Evolutionary conservation across 2,888 invertebrate species (phyloP).

Genomic region (Caenorhabditis sulstoni): DNA sequence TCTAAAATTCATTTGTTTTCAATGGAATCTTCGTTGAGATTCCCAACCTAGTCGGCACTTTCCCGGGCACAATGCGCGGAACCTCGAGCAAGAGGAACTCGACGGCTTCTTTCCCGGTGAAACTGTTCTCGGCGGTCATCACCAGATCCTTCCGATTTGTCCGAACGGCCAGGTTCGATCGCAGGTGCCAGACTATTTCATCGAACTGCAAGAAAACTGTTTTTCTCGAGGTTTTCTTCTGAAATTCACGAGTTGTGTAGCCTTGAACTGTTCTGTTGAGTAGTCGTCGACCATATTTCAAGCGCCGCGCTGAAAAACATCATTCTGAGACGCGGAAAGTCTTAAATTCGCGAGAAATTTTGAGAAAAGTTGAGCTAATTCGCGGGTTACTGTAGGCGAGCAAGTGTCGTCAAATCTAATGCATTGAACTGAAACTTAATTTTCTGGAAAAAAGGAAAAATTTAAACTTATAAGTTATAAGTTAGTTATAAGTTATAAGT

Average conservation of each 20-base stretch:
- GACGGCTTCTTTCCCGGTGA: slow-evolving; percentile 49
- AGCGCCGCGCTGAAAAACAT: not conserved
- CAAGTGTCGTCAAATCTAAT: too few relatives aligned
- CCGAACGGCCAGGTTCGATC: slow-evolving; percentile 28
- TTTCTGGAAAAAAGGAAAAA: too few relatives aligned
- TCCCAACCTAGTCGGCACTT: slow-evolving; percentile 7
- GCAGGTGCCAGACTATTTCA: slow-evolving; percentile 51
- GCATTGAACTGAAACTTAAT: too few relatives aligned
- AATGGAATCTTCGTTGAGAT: not conserved
- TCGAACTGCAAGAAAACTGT: slow-evolving; percentile 61
- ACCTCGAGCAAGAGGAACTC: slow-evolving; percentile 44
- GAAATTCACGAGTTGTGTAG: slow-evolving; percentile 50
- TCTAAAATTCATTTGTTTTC: slow-evolving; percentile 7
- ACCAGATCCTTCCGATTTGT: slow-evolving; percentile 28
- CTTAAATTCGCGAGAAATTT: too few relatives aligned
- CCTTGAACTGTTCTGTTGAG: slow-evolving; percentile 43
- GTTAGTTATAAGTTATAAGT: too few relatives aligned
- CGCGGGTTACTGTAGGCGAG: too few relatives aligned
- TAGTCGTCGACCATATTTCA: slow-evolving; percentile 21
- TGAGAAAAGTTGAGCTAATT: too few relatives aligned
- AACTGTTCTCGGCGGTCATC: slow-evolving; percentile 39
- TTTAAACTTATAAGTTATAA: too few relatives aligned
- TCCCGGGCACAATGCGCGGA: slow-evolving; percentile 38
- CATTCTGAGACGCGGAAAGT: too few relatives aligned
- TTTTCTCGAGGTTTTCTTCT: too few relatives aligned